A percentile compares a stretch with the other conserved stretches of the same genome.
Evolutionary conservation across 2,888 invertebrate species (phyloP).

Genomic region (Agonopterix alstromeriana): DNA sequence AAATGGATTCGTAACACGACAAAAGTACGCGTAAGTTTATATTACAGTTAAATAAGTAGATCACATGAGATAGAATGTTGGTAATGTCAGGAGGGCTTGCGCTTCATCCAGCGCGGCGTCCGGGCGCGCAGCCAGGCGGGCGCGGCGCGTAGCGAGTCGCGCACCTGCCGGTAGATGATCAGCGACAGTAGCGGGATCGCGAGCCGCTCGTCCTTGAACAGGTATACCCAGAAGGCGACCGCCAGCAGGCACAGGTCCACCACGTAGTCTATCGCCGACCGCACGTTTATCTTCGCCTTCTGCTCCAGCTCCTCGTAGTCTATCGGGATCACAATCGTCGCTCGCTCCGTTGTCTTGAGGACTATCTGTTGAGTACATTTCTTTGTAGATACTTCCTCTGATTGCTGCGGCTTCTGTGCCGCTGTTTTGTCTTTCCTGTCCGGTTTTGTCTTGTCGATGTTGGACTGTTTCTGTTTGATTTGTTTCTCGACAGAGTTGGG

Average conservation of each 20-base stretch:
- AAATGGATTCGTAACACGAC: conserved; percentile 23
- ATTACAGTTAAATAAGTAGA: conserved; percentile 42
- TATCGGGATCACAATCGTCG: conserved; percentile 65
- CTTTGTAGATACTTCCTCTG: conserved; percentile 26
- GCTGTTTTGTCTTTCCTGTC: conserved; percentile 20
- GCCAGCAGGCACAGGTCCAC: conserved; percentile 85
- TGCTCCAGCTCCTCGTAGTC: conserved; percentile 75
- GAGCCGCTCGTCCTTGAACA: conserved; percentile 86
- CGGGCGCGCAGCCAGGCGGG: conserved; percentile 74
- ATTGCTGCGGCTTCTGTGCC: conserved; percentile 17
- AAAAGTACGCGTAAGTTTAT: conserved; percentile 35
- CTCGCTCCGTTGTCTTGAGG: conserved; percentile 58
- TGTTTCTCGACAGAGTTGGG: conserved; percentile 25
- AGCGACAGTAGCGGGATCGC: conserved; percentile 87
- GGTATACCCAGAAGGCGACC: conserved; percentile 88
- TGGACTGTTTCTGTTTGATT: conserved; percentile 15
- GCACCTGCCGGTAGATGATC: conserved; percentile 86
- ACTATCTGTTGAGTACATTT: conserved; percentile 44
- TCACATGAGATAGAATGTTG: conserved; percentile 61
- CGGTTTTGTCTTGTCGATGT: conserved; percentile 18
- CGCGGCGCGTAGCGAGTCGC: conserved; percentile 77
- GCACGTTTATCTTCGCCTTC: conserved; percentile 81
- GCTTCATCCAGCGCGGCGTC: conserved; percentile 60
- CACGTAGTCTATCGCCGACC: conserved; percentile 82
- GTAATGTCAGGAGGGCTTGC: conserved; percentile 66